phyloP scores from a whole-genome alignment of 2,888 invertebrate genomes.

The Luperina testacea region DNA sequence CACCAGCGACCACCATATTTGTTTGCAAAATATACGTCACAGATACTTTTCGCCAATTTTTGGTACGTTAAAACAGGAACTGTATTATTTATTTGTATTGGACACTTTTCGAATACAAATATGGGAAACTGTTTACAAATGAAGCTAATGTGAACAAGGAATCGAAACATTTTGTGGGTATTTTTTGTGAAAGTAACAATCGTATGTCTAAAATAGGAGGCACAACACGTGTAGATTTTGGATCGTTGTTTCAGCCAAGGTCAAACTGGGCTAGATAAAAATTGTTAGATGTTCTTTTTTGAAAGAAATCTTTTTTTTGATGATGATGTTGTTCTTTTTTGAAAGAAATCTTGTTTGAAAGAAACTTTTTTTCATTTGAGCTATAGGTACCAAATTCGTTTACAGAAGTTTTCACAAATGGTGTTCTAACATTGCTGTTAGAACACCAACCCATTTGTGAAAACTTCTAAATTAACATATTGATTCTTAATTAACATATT shows the following conservation, averaged over 20 bases:
- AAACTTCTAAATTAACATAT: too few relatives aligned
- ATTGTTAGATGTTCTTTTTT: not conserved
- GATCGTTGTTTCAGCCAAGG: not conserved
- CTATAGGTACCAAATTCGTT: not conserved
- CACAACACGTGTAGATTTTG: conserved; percentile 14
- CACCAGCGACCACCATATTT: conserved; percentile 27
- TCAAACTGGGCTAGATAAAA: not conserved
- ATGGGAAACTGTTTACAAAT: conserved; percentile 36
- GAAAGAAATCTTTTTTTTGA: conserved; percentile 3
- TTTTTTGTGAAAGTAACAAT: conserved; percentile 6
- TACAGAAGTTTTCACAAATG: not conserved
- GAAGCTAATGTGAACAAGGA: conserved; percentile 29
- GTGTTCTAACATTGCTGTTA: not conserved
- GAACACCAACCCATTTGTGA: too few relatives aligned
- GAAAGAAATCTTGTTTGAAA: conserved; percentile 1
- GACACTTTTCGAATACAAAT: conserved; percentile 52
- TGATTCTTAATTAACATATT: too few relatives aligned
- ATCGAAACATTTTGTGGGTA: conserved; percentile 21
- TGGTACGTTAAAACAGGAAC: conserved; percentile 38
- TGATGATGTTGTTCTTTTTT: not conserved
- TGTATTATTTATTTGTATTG: conserved; percentile 44
- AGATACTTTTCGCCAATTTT: conserved; percentile 43
- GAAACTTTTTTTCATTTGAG: not conserved
- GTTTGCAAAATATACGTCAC: conserved; percentile 43
- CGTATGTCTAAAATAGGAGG: not conserved